Percentiles rank a stretch among this genome's conserved stretches.
These are phyloP conservation scores for Sporophila hypoxantha DNA, from an alignment of 2,113 vertebrate species.

Conservation along the genomic window DNA sequence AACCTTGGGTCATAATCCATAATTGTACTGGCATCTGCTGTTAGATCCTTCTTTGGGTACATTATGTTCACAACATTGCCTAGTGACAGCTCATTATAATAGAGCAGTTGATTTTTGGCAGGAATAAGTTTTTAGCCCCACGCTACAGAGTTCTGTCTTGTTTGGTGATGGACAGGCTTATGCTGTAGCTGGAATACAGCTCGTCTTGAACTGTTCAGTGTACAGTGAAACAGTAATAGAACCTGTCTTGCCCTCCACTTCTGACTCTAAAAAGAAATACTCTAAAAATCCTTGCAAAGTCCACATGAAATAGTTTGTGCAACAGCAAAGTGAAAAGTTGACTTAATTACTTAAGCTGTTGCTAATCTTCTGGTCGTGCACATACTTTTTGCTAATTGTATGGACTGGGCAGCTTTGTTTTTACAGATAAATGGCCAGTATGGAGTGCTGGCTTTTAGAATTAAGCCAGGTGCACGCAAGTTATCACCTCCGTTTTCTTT, in stretches of 20 bases:
- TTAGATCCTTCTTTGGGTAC: not conserved
- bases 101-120: not conserved
- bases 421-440: not conserved
- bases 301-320: not conserved
- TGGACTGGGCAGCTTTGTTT: not conserved
- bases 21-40: not conserved
- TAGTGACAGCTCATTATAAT: not conserved
- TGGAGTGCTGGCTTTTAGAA: not conserved
- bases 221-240: not conserved
- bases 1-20: not conserved
- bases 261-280: not conserved
- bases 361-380: not conserved
- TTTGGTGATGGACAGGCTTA: not conserved
- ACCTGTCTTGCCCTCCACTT: not conserved
- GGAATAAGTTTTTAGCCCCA: not conserved
- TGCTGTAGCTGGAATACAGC: not conserved
- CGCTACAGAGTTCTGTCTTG: not conserved
- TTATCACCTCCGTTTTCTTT: slow-evolving; percentile 57
- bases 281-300: not conserved
- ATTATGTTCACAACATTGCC: not conserved
- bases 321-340: not conserved
- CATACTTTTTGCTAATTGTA: not conserved
- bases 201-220: not conserved
- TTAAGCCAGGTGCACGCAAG: not conserved
- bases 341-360: not conserved